phyloP scores from a whole-genome alignment of 2,888 invertebrate species.

The Acronicta aceris region DNA sequence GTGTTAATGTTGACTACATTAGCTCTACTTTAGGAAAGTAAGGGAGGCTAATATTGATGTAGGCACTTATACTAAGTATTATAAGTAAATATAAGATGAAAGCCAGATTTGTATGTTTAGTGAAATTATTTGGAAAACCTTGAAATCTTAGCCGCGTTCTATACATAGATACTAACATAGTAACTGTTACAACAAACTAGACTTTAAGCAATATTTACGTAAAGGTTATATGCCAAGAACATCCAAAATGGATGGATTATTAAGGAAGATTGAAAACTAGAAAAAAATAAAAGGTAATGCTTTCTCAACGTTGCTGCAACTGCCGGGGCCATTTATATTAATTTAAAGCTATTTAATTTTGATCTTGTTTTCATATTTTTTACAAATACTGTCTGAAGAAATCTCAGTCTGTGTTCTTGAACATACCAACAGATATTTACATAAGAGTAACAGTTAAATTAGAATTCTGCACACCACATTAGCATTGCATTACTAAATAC shows the following conservation, averaged over 20 bases:
- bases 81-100: constrained; percentile 35
- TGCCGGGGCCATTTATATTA: no score
- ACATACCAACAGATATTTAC: background rate
- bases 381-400: background rate
- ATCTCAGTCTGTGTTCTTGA: background rate
- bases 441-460: constrained; percentile 10
- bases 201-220: no score
- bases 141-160: no score
- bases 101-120: constrained; percentile 16
- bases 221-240: no score
- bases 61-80: constrained; percentile 17
- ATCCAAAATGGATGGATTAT: no score
- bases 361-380: no score
- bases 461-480: constrained; percentile 10
- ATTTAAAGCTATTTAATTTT: no score
- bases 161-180: no score
- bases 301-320: no score
- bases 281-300: no score
- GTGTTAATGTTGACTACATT: constrained; percentile 5
- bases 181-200: no score
- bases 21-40: constrained; percentile 28
- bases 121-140: constrained; percentile 21
- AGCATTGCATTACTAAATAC: constrained; percentile 4
- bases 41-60: constrained; percentile 30
- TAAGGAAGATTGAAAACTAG: no score